Base-by-base conservation (phyloP, 2,113 vertebrate genomes). In the Alouatta palliata region DNA sequence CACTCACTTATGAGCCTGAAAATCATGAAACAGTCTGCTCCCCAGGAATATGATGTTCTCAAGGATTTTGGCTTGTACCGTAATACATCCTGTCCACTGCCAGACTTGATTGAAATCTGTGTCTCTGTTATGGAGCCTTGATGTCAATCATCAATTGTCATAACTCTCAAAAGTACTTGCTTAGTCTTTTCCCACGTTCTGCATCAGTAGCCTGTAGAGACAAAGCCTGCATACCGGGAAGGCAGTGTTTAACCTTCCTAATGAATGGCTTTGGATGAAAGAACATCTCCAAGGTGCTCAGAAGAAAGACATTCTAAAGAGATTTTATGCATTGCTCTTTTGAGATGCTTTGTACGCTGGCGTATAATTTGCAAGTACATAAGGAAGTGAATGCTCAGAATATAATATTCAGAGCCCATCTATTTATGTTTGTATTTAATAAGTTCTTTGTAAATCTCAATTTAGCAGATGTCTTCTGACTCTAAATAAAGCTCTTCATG, bases 381-480 rank as follows among this genome's bases (percentile, higher is more conserved):
- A 40, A 97, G 94, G 87, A 84, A 47, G 68, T 61, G 49, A 83
- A 75, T 84, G 95, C 77, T 27, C 2, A 25, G 92, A 40, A 23
- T 98, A 84, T 90, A 97, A 68, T 20, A 3, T 8, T 61, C 97
- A 73, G 71, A 35, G 14, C 86, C 73, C 1, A 27, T 90, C 58
- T 5, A 2, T 88, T 97, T 96, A 58, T 97, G 47, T 97, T 96
- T 93, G 64, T 90, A 82, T 97, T 86, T 94, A 11, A 96, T 8
- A 49, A 97, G 77, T 88, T 91, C 95, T 47, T 96, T 73, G 86
- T 71, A 5, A 45, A 82, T 95, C 97, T 81, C 90, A 82, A 49
- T 25, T 95, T 27, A 92, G 68, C 97, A 97, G 96, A 80, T 97
- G 58, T 13, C 76, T 95, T 96, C 91, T 73, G 40, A 79, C 86